Evolutionary conservation across 2,113 vertebrate species (phyloP), one percentile per base, ranked within the genome.

Genomic region (Dromaius novaehollandiae): DNA sequence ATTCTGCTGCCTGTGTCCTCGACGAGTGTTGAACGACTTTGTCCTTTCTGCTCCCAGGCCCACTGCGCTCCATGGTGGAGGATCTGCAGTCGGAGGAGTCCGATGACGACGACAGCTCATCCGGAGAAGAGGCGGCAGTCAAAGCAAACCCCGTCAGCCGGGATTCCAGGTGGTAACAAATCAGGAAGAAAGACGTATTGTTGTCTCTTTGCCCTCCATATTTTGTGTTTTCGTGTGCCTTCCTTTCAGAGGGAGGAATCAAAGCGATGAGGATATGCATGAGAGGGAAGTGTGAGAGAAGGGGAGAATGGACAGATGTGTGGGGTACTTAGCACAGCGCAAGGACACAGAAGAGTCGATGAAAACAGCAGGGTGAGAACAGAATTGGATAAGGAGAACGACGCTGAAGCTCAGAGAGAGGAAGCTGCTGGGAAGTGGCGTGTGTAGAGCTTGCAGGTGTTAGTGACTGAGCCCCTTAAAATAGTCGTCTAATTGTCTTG

Each of bases 11-110:
- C 0, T 0, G 0, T 79, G 46, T 46, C 22, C 51, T 22, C 2
- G 70, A 6, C 18, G 25, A 26, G 24, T 60, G 40, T 3, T 89
- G 40, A 93, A 3, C 5, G 44, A 2, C 69, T 50, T 40, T 44
- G 6, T 70, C 11, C 22, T 5, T 1, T 7, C 13, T 71, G 40
- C 3, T 21, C 40, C 50, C 75, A 99, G 99, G 99, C 9, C 99
- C 99, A 0, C 97, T 99, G 75, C 98, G 99, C 81, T 99, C 99
- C 50, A 99, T 99, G 99, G 99, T 99, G 95, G 99, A 99, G 89
- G 98, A 99, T 91, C 98, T 99, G 92, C 99, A 99, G 97, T 99
- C 99, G 0, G 99, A 99, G 65, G 99, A 99, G 93, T 99, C 99
- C 0, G 99, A 99, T 0, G 99, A 99, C 18, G 99, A 99, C 0